phyloP scores from a whole-genome alignment of 2,888 invertebrate genomes.

The Platypus cylindrus region DNA sequence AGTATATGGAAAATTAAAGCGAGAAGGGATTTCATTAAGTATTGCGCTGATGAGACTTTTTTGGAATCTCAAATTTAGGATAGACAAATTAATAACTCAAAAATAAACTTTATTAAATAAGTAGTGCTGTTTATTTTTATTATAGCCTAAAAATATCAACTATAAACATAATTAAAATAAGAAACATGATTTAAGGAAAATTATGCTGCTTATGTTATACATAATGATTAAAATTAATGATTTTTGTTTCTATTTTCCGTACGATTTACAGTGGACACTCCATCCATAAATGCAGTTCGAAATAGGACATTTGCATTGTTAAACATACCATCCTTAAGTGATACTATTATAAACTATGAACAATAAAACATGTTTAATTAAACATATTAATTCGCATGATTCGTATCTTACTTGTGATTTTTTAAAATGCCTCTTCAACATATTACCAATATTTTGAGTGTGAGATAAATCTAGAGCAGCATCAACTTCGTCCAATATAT shows the following conservation, averaged over 20 bases:
- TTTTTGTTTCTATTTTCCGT: constrained; percentile 32
- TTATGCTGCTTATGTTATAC: not conserved
- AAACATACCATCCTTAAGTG: constrained; percentile 98
- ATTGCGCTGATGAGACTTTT: no score
- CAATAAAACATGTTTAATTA: constrained; percentile 22
- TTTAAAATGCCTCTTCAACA: constrained; percentile 83
- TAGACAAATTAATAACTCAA: no score
- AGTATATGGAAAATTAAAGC: constrained; percentile 23
- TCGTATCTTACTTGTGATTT: constrained; percentile 58
- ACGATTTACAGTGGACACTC: constrained; percentile 77
- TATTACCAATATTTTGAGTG: constrained; percentile 95
- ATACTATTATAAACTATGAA: constrained; percentile 94
- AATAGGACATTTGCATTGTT: constrained; percentile 97
- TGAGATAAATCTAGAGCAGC: constrained; percentile 96
- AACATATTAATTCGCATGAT: constrained; percentile 1
- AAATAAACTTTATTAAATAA: no score
- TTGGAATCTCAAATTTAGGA: no score
- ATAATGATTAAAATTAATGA: no score
- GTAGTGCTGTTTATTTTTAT: no score
- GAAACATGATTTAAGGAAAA: constrained; percentile 2
- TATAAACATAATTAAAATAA: constrained; percentile 6
- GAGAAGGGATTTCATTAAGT: no score
- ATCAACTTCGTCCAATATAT: constrained; percentile 98
- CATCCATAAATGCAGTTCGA: constrained; percentile 88
- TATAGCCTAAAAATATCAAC: constrained; percentile 1